Evolutionary conservation across 2,113 vertebrate genomes (phyloP).

Genomic region (Antigone vipio): DNA sequence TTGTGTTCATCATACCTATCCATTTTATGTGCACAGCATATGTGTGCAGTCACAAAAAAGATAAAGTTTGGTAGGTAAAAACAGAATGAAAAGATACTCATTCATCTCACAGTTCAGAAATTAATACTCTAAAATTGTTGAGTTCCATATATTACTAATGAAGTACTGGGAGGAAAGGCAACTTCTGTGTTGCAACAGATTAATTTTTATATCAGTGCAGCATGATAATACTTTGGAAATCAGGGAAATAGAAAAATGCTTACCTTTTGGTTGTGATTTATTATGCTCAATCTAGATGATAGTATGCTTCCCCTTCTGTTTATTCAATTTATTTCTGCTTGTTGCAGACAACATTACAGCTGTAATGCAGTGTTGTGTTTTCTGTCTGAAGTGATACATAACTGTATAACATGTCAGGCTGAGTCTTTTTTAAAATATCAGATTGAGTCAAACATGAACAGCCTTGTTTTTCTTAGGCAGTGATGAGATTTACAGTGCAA

Average conservation of each 20-base stretch:
- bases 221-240: not conserved
- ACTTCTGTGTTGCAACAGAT: not conserved
- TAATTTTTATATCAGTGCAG: not conserved
- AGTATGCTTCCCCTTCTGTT: not conserved
- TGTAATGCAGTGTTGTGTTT: not conserved
- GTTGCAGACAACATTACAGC: not conserved
- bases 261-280: not conserved
- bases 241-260: not conserved
- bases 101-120: not conserved
- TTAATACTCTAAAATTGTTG: not conserved
- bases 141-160: not conserved
- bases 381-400: not conserved
- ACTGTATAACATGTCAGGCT: not conserved
- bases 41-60: not conserved
- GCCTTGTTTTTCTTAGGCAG: not conserved
- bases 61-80: not conserved
- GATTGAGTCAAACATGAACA: not conserved
- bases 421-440: not conserved
- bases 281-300: not conserved
- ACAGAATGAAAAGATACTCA: not conserved
- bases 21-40: accelerated
- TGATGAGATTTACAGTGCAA: not conserved
- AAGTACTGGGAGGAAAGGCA: not conserved
- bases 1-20: not conserved
- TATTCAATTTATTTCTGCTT: not conserved